Evolutionary conservation across 2,113 vertebrate species (phyloP), one percentile per base, ranked within the genome.

Genomic region (Hemichromis elongatus): DNA sequence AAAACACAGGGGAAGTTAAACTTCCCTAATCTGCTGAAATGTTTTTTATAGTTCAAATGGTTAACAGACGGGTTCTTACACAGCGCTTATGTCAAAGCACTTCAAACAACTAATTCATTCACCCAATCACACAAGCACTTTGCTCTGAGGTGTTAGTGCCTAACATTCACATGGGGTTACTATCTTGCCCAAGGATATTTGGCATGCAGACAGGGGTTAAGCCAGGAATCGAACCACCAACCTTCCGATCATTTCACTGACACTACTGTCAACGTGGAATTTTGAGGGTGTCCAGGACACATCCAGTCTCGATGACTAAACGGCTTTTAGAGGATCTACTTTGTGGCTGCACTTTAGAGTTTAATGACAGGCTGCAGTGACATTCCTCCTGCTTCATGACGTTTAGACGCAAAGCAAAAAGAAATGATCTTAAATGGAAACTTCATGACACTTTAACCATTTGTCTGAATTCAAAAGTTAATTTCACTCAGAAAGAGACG

Each of bases 391-490:
- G 37, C n/a, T 68, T 45, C 63, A 68, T 21, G 26, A 0, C 24
- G n/a, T 68, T 68, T 14, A 42, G 63, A 26, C 0, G 1, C 61
- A 68, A 68, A 68, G 14, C 42, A 3, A 16, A 68, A 70, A 26
- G 14, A 70, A 45, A 26, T 3, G 0, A 45, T 26, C 7, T 45
- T 16, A 68, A 24, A 42, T 2, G 6, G 37, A 26, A 70, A 21
- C 37, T 70, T 16, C 42, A 45, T 1, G 5, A 16, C 21, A 7
- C 37, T 68, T 68, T 26, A 68, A 68, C 37, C 63, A 68, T 68
- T 45, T 70, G 63, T 42, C 1, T 70, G 0, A 45, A 10, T 45
- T 26, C 37, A 21, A 18, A 5, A 70, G 21, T 0, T 16, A 47
- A 16, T 47, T 47, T 26, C 63, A 70, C 2, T 70, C 21, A 26